phyloP scores from a whole-genome alignment of 2,797 vertebrate species.

The Halcyon chelicuti region DNA sequence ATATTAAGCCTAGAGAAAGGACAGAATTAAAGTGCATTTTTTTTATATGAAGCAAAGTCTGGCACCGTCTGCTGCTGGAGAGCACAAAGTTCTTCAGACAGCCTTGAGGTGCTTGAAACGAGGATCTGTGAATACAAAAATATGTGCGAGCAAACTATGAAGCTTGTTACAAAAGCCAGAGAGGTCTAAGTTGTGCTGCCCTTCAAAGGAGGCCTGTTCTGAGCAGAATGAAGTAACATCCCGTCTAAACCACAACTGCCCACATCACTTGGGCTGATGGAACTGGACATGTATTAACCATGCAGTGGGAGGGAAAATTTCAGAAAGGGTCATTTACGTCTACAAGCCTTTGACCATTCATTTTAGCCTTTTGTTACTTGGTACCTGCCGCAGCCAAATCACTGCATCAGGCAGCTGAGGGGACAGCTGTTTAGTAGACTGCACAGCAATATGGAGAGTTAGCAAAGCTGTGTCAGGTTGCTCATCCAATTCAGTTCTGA shows the following conservation, averaged over 20 bases:
- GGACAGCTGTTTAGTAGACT: background rate
- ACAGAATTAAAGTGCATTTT: background rate
- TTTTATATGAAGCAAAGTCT: background rate
- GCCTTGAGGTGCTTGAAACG: background rate
- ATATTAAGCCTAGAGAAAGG: background rate
- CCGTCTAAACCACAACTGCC: background rate
- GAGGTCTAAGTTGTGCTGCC: background rate
- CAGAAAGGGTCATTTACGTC: background rate
- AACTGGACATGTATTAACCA: background rate
- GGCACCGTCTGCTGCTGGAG: background rate
- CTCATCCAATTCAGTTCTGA: background rate
- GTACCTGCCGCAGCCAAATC: background rate
- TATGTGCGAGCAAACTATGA: background rate
- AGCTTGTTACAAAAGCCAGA: background rate
- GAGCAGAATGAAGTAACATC: background rate
- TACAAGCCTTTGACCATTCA: background rate
- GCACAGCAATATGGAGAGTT: background rate
- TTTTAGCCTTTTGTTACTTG: background rate
- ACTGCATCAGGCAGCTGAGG: background rate
- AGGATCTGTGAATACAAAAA: background rate
- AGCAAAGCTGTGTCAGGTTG: background rate
- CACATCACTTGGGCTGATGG: background rate
- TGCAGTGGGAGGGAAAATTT: background rate
- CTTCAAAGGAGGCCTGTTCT: background rate
- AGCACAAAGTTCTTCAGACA: background rate